phyloP scores from a whole-genome alignment of 2,888 invertebrate genomes.

The Cheilosia pagana region DNA sequence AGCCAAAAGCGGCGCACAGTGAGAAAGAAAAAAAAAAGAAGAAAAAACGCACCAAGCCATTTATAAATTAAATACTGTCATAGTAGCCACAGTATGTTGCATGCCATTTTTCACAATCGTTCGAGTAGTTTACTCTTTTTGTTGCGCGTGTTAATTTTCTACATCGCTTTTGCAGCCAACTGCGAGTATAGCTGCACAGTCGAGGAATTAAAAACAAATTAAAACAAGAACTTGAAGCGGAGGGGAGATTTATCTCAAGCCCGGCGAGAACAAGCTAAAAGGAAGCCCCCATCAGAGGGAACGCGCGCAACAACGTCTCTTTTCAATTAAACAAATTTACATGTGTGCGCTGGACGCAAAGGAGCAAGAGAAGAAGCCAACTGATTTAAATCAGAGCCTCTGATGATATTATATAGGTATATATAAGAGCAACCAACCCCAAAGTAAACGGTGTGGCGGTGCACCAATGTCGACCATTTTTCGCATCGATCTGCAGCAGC shows the following conservation, averaged over 20 bases:
- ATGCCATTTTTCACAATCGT: conserved; percentile 81
- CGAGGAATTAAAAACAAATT: conserved; percentile 70
- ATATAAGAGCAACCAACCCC: conserved; percentile 29
- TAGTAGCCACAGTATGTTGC: conserved; percentile 80
- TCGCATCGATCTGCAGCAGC: conserved; percentile 67
- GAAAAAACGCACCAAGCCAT: conserved; percentile 63
- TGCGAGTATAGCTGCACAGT: conserved; percentile 55
- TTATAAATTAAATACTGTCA: conserved; percentile 75
- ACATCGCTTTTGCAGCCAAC: conserved; percentile 76
- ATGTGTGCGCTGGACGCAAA: conserved; percentile 35
- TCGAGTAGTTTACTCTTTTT: conserved; percentile 72
- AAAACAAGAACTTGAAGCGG: conserved; percentile 63
- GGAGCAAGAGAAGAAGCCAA: conserved; percentile 74
- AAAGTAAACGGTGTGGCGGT: conserved; percentile 31
- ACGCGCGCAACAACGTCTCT: conserved; percentile 78
- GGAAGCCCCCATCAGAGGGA: conserved; percentile 55
- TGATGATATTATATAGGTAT: conserved; percentile 69
- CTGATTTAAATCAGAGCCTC: conserved; percentile 76
- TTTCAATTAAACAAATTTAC: conserved; percentile 83
- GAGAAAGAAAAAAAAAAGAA: conserved; percentile 22
- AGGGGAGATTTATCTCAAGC: conserved; percentile 77
- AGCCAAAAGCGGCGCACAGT: conserved; percentile 53
- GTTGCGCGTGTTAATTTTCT: conserved; percentile 77
- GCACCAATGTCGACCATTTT: conserved; percentile 73
- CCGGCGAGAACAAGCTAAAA: conserved; percentile 71